These are phyloP conservation scores for Sciurus carolinensis DNA, from an alignment of 2,797 vertebrate species.

Conservation along the genomic window DNA sequence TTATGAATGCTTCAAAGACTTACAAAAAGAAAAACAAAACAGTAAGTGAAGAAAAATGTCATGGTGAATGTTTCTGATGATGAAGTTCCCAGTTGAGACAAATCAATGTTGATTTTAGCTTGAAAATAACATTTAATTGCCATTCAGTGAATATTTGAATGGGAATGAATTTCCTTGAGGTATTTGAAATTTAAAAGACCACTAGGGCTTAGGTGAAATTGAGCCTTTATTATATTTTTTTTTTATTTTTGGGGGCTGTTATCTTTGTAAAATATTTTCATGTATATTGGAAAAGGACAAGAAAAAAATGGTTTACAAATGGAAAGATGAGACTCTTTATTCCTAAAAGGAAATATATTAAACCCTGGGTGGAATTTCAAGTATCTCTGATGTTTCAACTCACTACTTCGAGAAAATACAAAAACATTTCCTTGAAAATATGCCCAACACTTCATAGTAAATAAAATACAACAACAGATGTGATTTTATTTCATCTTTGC, in stretches of 20 bases:
- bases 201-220: neutral
- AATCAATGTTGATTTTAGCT: neutral
- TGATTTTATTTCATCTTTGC: constrained; percentile 4
- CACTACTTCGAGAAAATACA: constrained; percentile 42
- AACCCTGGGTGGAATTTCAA: neutral
- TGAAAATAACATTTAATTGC: constrained; percentile 32
- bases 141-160: neutral
- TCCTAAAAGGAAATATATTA: constrained; percentile 47
- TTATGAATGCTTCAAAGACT: neutral
- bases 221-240: neutral
- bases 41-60: neutral
- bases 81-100: neutral
- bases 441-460: neutral
- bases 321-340: neutral
- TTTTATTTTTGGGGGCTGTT: neutral
- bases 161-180: neutral
- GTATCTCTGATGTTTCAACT: constrained; percentile 12
- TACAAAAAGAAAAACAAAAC: constrained; percentile 19
- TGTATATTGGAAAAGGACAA: constrained; percentile 24
- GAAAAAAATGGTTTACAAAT: neutral
- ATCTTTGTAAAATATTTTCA: constrained; percentile 54
- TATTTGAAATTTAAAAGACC: constrained; percentile 5
- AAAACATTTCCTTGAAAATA: constrained; percentile 6
- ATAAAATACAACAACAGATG: neutral
- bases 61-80: neutral